A percentile compares a stretch with the other conserved stretches of the same genome.
phyloP scores from a whole-genome alignment of 1,140 invertebrate species.

The Drosophila pseudoobscura region DNA sequence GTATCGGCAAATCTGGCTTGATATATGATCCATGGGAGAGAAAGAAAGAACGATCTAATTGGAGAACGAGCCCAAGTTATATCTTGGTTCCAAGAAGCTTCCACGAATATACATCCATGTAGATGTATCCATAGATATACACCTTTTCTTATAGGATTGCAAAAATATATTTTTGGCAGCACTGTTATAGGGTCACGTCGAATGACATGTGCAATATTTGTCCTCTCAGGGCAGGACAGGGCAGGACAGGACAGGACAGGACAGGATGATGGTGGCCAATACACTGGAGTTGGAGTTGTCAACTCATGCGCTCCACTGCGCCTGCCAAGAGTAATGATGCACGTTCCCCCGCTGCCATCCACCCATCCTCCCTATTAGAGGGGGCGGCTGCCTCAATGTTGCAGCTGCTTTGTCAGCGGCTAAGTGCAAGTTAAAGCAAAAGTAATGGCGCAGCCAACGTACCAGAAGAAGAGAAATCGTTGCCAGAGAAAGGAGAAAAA shows the following conservation, averaged over 20 bases:
- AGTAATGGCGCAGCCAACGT: slow-evolving; percentile 60
- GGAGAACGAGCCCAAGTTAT: too few relatives aligned
- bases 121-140: too few relatives aligned
- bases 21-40: slow-evolving; percentile 9
- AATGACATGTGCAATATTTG: slow-evolving; percentile 80
- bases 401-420: slow-evolving; percentile 70
- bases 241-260: background rate
- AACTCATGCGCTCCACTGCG: slow-evolving; percentile 63
- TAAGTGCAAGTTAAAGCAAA: slow-evolving; percentile 77
- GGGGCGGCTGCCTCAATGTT: background rate
- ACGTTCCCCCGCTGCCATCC: background rate
- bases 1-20: slow-evolving; percentile 29
- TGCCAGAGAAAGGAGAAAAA: slow-evolving; percentile 17
- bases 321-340: slow-evolving; percentile 74
- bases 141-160: too few relatives aligned
- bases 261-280: slow-evolving; percentile 67
- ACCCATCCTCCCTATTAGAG: too few relatives aligned
- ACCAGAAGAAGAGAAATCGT: slow-evolving; percentile 49
- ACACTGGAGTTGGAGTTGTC: slow-evolving; percentile 69
- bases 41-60: too few relatives aligned
- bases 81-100: too few relatives aligned
- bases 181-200: slow-evolving; percentile 27
- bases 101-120: too few relatives aligned
- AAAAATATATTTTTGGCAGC: too few relatives aligned
- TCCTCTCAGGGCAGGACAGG: slow-evolving; percentile 30